phyloP scores from a whole-genome alignment of 1,140 invertebrate genomes.

The Heliothis subflexa region DNA sequence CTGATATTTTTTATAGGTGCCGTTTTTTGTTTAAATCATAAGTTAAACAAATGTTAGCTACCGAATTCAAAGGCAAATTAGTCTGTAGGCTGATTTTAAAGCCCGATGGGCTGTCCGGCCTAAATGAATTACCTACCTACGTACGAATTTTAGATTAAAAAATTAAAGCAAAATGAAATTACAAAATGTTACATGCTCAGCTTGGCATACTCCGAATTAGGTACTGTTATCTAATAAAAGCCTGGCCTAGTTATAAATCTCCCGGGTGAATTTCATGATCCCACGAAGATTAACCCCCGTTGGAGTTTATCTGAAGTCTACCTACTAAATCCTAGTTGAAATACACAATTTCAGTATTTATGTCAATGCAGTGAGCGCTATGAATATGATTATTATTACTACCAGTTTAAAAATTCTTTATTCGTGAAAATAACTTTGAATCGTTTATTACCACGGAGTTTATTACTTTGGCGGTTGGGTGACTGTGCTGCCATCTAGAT shows the following conservation, averaged over 20 bases:
- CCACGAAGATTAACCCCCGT: not conserved
- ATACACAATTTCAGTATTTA: not conserved
- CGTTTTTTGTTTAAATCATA: too few relatives aligned
- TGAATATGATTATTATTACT: too few relatives aligned
- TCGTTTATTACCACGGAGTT: not conserved
- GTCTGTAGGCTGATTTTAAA: not conserved
- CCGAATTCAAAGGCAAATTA: not conserved
- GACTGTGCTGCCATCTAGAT: too few relatives aligned
- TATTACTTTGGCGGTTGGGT: not conserved
- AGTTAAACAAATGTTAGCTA: too few relatives aligned
- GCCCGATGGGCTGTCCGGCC: not conserved
- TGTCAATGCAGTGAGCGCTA: not conserved
- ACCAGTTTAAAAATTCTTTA: too few relatives aligned
- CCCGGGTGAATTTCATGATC: not conserved
- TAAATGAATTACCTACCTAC: not conserved
- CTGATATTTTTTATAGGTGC: too few relatives aligned
- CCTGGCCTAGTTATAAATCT: constrained; percentile 11
- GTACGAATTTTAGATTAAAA: not conserved
- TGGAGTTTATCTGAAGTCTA: not conserved
- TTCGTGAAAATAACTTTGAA: too few relatives aligned
- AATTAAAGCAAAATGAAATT: constrained; percentile 15
- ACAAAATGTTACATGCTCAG: not conserved
- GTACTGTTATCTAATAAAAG: constrained; percentile 8
- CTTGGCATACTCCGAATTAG: constrained; percentile 2
- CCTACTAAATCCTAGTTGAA: not conserved